A percentile compares a stretch with the other conserved stretches of the same genome.
Evolutionary conservation across 2,797 vertebrate genomes (phyloP).

Genomic region (Martes flavigula): DNA sequence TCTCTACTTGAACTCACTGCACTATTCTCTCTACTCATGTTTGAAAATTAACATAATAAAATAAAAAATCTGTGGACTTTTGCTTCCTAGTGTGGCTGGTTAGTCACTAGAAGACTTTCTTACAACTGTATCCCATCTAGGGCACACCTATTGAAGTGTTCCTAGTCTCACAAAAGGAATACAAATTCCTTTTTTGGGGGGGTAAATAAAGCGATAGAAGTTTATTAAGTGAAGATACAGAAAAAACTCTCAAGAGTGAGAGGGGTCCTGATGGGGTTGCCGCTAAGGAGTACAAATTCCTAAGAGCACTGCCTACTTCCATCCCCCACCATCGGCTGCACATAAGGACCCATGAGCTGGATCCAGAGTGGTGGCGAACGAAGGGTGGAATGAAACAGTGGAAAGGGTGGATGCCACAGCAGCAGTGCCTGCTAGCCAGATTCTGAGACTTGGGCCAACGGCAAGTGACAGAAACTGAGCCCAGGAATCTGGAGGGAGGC

Average conservation of each 20-base stretch:
- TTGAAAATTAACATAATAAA: slow-evolving; percentile 4
- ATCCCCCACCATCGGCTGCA: neutral
- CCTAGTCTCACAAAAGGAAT: neutral
- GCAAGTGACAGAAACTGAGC: neutral
- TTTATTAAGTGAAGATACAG: too few species aligned
- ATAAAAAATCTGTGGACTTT: neutral
- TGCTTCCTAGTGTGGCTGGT: neutral
- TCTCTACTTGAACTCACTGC: neutral
- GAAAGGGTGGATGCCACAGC: neutral
- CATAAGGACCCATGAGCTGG: neutral
- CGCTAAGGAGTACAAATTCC: neutral
- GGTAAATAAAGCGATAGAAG: too few species aligned
- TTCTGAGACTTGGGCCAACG: neutral
- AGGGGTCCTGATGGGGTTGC: too few species aligned
- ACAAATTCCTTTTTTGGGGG: neutral
- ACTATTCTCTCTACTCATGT: neutral
- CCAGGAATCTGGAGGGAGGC: neutral
- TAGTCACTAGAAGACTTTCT: neutral
- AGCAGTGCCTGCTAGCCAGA: neutral
- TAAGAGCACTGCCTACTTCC: neutral
- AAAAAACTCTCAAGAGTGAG: too few species aligned
- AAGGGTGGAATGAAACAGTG: neutral
- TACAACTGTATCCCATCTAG: neutral
- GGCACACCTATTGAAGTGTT: neutral
- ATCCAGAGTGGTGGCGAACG: neutral